These are phyloP conservation scores for Macrostomum lignano DNA, from an alignment of 1,140 invertebrate genomes.

Conservation along the genomic window DNA sequence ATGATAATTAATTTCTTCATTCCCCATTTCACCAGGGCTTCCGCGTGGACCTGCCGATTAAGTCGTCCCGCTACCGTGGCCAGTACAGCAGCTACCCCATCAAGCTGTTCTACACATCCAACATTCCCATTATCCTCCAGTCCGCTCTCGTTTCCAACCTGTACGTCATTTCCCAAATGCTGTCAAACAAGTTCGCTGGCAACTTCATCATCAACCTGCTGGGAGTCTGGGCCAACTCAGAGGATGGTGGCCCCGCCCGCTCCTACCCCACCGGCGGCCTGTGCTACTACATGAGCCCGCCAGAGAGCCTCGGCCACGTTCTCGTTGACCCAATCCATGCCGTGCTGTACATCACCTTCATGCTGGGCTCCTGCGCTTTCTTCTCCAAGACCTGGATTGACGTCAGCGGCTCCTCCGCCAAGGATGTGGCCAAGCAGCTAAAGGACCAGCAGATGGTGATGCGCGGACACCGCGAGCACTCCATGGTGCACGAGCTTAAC, in stretches of 20 bases:
- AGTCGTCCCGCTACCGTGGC: constrained; percentile 84
- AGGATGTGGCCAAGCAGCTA: constrained; percentile 95
- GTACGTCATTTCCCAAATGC: constrained; percentile 96
- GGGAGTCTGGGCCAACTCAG: constrained; percentile 94
- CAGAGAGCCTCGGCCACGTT: constrained; percentile 78
- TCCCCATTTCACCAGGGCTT: too few relatives aligned
- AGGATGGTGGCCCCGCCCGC: constrained; percentile 68
- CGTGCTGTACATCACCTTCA: constrained; percentile 83
- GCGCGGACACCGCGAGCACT: constrained; percentile 89
- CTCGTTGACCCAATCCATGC: constrained; percentile 84
- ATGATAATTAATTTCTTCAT: too few relatives aligned
- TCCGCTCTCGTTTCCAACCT: constrained; percentile 92
- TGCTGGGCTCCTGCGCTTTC: constrained; percentile 97
- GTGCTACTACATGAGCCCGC: constrained; percentile 93
- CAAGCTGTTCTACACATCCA: constrained; percentile 97
- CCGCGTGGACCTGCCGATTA: constrained; percentile 93
- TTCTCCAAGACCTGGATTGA: constrained; percentile 99
- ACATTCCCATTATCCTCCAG: constrained; percentile 96
- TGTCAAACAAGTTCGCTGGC: constrained; percentile 79
- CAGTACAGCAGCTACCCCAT: constrained; percentile 98
- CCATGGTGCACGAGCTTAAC: constrained; percentile 96
- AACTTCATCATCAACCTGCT: constrained; percentile 88
- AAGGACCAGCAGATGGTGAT: constrained; percentile 99
- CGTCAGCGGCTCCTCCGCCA: constrained; percentile 90
- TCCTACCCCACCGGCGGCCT: constrained; percentile 75